Conservation (phyloP, 2,888 invertebrate genomes). For the Desoria tigrina region DNA sequence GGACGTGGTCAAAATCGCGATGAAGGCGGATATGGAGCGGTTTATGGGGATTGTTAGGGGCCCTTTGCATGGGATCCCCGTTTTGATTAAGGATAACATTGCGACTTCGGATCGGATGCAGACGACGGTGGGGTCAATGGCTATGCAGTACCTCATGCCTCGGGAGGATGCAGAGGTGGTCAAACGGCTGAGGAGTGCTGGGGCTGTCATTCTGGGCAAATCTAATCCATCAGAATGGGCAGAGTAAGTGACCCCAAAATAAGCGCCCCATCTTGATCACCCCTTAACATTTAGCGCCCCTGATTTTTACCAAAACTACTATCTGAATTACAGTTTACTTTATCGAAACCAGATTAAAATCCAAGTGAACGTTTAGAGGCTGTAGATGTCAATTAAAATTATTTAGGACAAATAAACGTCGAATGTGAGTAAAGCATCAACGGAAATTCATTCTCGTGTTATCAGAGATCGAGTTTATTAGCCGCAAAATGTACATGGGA, state of each 20-base stretch:
- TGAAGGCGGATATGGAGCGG: slow-evolving; percentile 27
- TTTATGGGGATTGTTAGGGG: background rate
- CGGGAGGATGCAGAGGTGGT: slow-evolving; percentile 34
- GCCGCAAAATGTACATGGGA: too few relatives aligned
- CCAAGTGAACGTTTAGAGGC: too few relatives aligned
- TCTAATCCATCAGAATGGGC: slow-evolving; percentile 38
- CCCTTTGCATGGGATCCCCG: slow-evolving; percentile 40
- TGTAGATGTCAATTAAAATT: slow-evolving; percentile 11
- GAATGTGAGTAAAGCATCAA: too few relatives aligned
- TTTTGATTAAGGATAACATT: slow-evolving; percentile 42
- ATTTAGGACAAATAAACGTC: background rate
- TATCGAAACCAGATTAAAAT: too few relatives aligned
- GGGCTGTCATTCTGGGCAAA: slow-evolving; percentile 42
- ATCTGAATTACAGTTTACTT: too few relatives aligned
- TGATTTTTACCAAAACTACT: too few relatives aligned
- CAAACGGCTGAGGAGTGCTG: slow-evolving; percentile 26
- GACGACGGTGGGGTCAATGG: slow-evolving; percentile 39
- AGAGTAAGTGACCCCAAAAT: too few relatives aligned
- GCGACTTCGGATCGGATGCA: slow-evolving; percentile 32
- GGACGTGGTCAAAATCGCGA: slow-evolving; percentile 29
- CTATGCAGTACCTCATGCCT: slow-evolving; percentile 26
- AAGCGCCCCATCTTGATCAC: background rate
- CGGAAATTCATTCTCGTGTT: background rate
- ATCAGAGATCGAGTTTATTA: too few relatives aligned
- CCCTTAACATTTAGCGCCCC: background rate